phyloP scores from a whole-genome alignment of 2,113 vertebrate species.

The Rhabdomys dilectus region DNA sequence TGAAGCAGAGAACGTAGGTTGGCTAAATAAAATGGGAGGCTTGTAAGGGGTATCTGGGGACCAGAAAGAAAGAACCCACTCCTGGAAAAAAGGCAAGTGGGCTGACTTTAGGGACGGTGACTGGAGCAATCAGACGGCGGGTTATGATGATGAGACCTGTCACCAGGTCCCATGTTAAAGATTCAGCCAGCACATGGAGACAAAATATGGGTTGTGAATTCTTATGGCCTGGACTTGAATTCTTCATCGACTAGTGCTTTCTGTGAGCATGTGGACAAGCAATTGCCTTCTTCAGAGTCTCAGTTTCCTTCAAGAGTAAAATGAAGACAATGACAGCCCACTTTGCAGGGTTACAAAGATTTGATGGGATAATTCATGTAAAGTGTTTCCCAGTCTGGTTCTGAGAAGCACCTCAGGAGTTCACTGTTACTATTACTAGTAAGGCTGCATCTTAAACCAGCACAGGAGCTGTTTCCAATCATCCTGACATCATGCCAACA shows the following conservation, averaged over 20 bases:
- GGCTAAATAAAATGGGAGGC: neutral
- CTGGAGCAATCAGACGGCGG: neutral
- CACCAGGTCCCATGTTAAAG: neutral
- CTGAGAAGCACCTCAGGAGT: constrained; percentile 29
- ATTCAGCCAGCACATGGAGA: neutral
- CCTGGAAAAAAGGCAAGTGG: neutral
- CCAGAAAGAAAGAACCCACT: neutral
- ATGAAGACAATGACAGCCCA: neutral
- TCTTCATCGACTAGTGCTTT: neutral
- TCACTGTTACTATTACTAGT: constrained; percentile 23
- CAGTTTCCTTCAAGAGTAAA: neutral
- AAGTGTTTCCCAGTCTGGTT: neutral
- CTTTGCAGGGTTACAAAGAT: neutral
- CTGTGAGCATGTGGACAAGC: neutral
- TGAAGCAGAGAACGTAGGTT: neutral
- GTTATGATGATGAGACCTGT: neutral
- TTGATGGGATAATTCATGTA: neutral
- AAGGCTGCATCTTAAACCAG: neutral
- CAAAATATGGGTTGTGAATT: neutral
- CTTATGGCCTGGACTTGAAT: neutral
- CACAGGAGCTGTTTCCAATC: constrained; percentile 16
- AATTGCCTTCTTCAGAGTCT: neutral
- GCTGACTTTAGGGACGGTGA: neutral
- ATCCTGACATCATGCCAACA: constrained; percentile 26
- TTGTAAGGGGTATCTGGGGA: neutral